phyloP scores from a whole-genome alignment of 2,888 invertebrate species.

The Agrypnus murinus region DNA sequence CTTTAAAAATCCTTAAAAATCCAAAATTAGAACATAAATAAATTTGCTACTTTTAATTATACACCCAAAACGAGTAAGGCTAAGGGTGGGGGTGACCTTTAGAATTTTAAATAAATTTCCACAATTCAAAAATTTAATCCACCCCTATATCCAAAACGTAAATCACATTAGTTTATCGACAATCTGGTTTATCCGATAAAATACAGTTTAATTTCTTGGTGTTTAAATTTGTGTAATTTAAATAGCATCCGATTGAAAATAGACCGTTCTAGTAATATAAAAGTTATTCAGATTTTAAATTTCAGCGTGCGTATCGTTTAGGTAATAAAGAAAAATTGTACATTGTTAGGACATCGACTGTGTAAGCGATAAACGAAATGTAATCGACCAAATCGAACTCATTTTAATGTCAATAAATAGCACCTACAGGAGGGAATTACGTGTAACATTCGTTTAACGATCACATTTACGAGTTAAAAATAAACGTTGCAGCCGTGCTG shows the following conservation, averaged over 20 bases:
- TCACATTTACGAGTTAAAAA: constrained; percentile 50
- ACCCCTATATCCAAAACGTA: not conserved
- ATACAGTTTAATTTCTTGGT: too few species aligned
- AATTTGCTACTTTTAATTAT: not conserved
- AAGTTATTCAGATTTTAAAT: too few species aligned
- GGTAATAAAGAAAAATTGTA: constrained; percentile 24
- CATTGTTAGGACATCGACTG: constrained; percentile 41
- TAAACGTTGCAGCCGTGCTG: constrained; percentile 43
- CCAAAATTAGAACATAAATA: too few species aligned
- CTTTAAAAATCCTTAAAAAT: too few species aligned
- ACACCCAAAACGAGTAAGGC: not conserved
- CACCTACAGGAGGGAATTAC: constrained; percentile 53
- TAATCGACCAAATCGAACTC: constrained; percentile 43
- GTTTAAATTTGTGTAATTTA: too few species aligned
- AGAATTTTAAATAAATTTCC: not conserved
- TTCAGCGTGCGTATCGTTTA: too few species aligned
- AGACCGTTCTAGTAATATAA: too few species aligned
- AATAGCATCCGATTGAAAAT: too few species aligned
- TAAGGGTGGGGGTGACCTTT: not conserved
- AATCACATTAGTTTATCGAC: not conserved
- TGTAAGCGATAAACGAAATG: constrained; percentile 38
- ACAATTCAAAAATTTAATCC: not conserved
- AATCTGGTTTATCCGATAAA: too few species aligned
- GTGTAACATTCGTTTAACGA: constrained; percentile 50
- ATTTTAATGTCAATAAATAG: constrained; percentile 52